Evolutionary conservation across 2,797 vertebrate species (phyloP).

Genomic region (Pipistrellus kuhlii): DNA sequence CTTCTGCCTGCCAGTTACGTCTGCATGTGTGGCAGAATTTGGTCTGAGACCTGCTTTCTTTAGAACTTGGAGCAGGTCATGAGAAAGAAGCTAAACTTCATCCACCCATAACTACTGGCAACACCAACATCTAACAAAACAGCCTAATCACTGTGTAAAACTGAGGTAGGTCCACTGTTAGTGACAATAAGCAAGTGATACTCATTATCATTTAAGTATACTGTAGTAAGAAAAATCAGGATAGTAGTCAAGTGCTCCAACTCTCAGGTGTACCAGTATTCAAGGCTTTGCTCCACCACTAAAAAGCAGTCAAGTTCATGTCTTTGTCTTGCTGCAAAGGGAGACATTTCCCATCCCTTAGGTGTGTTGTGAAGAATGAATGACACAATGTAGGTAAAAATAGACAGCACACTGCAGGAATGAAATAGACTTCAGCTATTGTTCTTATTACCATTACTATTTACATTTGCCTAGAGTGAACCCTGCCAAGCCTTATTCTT

Average conservation of each 20-base stretch:
- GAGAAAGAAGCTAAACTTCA: background rate
- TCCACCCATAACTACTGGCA: background rate
- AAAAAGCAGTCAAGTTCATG: background rate
- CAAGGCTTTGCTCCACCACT: background rate
- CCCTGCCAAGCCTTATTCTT: background rate
- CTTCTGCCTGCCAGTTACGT: background rate
- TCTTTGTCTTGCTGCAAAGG: background rate
- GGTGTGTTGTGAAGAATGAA: background rate
- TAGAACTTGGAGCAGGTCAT: background rate
- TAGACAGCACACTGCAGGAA: background rate
- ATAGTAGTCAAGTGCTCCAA: background rate
- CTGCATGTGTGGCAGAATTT: background rate
- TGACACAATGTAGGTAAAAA: background rate
- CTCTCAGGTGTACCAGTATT: background rate
- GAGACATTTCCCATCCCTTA: background rate
- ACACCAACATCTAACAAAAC: slow-evolving; percentile 22
- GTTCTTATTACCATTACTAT: background rate
- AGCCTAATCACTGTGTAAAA: background rate
- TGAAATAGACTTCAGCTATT: background rate
- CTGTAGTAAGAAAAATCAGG: background rate
- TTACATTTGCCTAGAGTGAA: background rate
- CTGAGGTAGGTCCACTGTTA: background rate
- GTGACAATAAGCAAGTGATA: background rate
- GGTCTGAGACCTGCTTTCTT: background rate
- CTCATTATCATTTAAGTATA: background rate